These are phyloP conservation scores for Centroberyx gerrardi DNA, from an alignment of 2,797 vertebrate species.

Conservation along the genomic window DNA sequence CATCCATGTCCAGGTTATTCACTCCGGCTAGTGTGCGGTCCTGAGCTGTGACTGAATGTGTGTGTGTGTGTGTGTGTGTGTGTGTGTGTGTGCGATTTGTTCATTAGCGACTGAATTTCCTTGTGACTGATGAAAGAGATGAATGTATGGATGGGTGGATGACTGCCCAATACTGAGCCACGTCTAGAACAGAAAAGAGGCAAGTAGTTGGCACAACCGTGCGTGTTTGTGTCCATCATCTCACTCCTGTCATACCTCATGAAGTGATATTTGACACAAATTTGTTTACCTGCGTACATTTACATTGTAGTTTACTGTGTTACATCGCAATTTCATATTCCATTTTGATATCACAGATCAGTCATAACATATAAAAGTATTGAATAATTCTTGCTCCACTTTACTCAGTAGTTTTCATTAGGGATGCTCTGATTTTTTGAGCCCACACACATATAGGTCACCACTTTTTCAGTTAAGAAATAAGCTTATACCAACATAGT, in stretches of 20 bases:
- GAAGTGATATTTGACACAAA: neutral
- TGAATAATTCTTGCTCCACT: neutral
- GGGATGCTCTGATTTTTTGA: neutral
- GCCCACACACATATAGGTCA: neutral
- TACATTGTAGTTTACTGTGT: neutral
- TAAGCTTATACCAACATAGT: neutral
- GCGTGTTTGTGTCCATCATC: conserved; percentile 38
- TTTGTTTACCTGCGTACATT: neutral
- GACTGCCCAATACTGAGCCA: conserved; percentile 30
- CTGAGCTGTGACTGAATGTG: neutral
- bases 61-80: neutral
- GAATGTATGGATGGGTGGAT: neutral
- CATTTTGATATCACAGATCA: conserved; percentile 2
- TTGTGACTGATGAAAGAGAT: conserved; percentile 13
- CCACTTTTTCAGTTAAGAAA: neutral
- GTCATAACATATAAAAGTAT: neutral
- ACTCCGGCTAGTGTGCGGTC: conserved; percentile 5
- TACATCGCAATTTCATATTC: conserved; percentile 3
- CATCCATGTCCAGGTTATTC: neutral
- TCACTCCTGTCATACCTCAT: conserved; percentile 24
- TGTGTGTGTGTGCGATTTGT: neutral
- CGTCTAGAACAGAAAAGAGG: conserved; percentile 11
- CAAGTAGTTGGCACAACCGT: conserved; percentile 8
- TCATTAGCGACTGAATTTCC: neutral
- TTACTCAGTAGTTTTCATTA: neutral